Conservation (phyloP, 2,888 invertebrate genomes). For the Glyphotaelius pellucidus region DNA sequence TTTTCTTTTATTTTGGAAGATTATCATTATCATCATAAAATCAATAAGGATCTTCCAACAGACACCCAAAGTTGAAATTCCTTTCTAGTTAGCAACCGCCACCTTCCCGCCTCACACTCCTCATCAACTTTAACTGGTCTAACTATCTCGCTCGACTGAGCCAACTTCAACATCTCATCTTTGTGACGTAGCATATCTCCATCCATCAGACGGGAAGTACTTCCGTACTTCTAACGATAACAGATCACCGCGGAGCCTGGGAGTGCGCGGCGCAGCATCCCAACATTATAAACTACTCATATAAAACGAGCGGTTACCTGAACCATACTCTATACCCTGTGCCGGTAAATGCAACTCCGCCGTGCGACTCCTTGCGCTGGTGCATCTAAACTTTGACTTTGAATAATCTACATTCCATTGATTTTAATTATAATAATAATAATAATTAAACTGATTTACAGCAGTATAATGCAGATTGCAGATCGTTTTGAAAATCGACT, state of each 20-base stretch:
- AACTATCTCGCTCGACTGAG: background rate
- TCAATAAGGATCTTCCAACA: background rate
- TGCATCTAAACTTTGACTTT: background rate
- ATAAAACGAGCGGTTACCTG: background rate
- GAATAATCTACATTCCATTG: background rate
- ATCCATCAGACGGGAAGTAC: constrained; percentile 33
- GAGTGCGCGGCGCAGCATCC: background rate
- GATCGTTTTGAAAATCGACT: too few species aligned
- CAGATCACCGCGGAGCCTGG: constrained; percentile 41
- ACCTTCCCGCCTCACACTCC: background rate
- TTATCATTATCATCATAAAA: background rate
- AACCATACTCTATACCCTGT: background rate
- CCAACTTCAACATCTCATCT: background rate
- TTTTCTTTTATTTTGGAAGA: background rate
- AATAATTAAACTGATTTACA: too few species aligned
- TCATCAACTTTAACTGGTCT: background rate
- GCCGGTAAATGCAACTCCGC: background rate
- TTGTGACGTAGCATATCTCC: constrained; percentile 15
- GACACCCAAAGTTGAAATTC: background rate
- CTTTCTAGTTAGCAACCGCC: background rate
- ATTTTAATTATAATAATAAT: background rate
- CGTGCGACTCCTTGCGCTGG: background rate
- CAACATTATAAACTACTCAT: background rate
- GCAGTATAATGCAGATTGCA: too few species aligned
- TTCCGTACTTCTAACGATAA: constrained; percentile 44